phyloP scores from a whole-genome alignment of 37 sponge, comb jelly and placozoan genomes.

The Eunapius fragilis region DNA sequence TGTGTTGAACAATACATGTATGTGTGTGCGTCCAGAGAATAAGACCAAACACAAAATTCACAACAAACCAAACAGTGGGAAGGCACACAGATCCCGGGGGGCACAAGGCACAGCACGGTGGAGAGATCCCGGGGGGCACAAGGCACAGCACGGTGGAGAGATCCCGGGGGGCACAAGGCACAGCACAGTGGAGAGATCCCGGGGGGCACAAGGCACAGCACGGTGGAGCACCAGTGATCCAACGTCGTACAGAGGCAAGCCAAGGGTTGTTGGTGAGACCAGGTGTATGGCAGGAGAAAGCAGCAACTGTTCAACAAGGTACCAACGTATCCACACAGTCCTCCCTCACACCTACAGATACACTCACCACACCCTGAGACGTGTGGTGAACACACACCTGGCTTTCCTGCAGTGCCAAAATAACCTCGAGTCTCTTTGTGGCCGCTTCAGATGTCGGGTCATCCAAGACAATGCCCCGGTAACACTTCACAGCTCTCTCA shows the following conservation, averaged over 20 bases:
- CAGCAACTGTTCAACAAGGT: background rate
- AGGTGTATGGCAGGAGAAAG: background rate
- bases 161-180: background rate
- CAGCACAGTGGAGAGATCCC: too few relatives aligned
- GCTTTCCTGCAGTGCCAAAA: constrained; percentile 26
- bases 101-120: too few relatives aligned
- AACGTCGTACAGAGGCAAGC: background rate
- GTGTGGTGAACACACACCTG: constrained; percentile 33
- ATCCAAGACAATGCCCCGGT: constrained; percentile 52
- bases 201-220: background rate
- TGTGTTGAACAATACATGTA: too few relatives aligned
- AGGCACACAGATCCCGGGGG: too few relatives aligned
- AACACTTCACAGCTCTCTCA: constrained; percentile 48
- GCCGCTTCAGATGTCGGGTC: constrained; percentile 42
- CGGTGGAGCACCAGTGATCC: background rate
- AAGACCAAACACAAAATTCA: too few relatives aligned
- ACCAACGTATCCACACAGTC: too few relatives aligned
- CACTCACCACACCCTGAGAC: background rate
- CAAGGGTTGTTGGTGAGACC: background rate
- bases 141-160: too few relatives aligned
- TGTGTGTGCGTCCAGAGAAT: too few relatives aligned
- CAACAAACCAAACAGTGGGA: too few relatives aligned
- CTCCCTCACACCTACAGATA: too few relatives aligned
- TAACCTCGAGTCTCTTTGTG: constrained; percentile 28
- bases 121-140: too few relatives aligned